Conservation (phyloP, 1,140 invertebrate genomes). For the Tribolium castaneum region DNA sequence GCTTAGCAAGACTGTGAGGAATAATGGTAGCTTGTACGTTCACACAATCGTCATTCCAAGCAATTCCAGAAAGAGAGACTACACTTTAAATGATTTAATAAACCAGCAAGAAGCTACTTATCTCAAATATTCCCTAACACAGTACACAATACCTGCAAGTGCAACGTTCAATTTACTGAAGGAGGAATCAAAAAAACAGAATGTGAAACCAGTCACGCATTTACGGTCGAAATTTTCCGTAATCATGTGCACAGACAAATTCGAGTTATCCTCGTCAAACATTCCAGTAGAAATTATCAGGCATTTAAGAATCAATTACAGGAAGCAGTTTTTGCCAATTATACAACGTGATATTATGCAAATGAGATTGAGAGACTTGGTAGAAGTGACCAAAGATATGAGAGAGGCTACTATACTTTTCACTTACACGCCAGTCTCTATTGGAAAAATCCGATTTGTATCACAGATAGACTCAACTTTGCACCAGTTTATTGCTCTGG, state of each 20-base stretch:
- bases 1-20: constrained; percentile 52
- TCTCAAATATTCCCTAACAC: constrained; percentile 58
- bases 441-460: constrained; percentile 80
- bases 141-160: constrained; percentile 58
- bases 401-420: constrained; percentile 70
- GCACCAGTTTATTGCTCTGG: constrained; percentile 76
- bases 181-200: constrained; percentile 49
- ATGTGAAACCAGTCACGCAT: constrained; percentile 58
- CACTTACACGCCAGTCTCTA: constrained; percentile 73
- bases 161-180: constrained; percentile 61
- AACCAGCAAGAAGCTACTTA: constrained; percentile 53
- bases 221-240: constrained; percentile 58
- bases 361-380: constrained; percentile 79
- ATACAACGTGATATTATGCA: constrained; percentile 85
- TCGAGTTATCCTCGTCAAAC: constrained; percentile 56
- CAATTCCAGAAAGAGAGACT: constrained; percentile 39
- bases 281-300: constrained; percentile 71
- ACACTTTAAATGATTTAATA: constrained; percentile 48
- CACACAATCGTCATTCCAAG: constrained; percentile 57
- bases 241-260: constrained; percentile 59
- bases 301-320: constrained; percentile 70
- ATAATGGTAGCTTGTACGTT: constrained; percentile 59
- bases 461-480: constrained; percentile 85
- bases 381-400: constrained; percentile 70
- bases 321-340: constrained; percentile 83